A percentile compares a stretch with the other conserved stretches of the same genome.
phyloP scores from a whole-genome alignment of 2,113 vertebrate genomes.

The Saimiri boliviensis region DNA sequence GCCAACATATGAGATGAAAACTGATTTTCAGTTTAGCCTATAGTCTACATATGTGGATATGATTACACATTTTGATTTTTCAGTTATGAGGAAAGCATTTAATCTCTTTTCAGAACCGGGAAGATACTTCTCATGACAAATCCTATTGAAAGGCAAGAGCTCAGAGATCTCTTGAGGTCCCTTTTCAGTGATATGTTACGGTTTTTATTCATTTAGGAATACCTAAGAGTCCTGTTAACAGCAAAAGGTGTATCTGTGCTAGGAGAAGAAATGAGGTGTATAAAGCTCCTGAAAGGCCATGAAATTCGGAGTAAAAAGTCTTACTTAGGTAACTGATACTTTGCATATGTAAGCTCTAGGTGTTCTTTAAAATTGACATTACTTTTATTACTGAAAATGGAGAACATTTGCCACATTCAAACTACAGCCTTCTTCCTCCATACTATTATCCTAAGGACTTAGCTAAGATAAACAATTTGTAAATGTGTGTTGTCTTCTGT shows the following conservation, averaged over 20 bases:
- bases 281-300: not conserved
- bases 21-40: not conserved
- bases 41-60: not conserved
- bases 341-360: not conserved
- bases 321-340: not conserved
- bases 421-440: not conserved
- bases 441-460: not conserved
- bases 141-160: not conserved
- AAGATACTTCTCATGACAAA: not conserved
- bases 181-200: not conserved
- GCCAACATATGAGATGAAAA: not conserved
- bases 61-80: not conserved
- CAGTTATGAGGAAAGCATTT: not conserved
- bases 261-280: not conserved
- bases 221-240: not conserved
- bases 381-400: not conserved
- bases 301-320: not conserved
- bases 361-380: not conserved
- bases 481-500: not conserved
- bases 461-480: not conserved
- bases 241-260: not conserved
- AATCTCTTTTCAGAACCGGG: not conserved
- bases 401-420: not conserved
- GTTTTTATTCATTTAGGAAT: not conserved
- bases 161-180: not conserved